Evolutionary conservation across 2,113 vertebrate species (phyloP).

Genomic region (Chrysemys picta): DNA sequence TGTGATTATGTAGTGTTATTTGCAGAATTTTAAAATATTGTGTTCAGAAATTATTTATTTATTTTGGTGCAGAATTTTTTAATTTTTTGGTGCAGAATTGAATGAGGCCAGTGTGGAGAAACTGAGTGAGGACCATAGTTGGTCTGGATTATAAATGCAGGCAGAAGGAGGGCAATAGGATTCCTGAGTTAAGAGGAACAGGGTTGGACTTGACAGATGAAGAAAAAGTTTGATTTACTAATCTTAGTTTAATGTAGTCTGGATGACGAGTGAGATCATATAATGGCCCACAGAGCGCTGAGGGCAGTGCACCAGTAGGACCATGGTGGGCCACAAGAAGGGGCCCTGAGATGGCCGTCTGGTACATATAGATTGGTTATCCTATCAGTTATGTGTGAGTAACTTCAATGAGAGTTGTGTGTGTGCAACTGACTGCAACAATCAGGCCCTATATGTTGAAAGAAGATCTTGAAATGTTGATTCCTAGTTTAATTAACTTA

Average conservation of each 20-base stretch:
- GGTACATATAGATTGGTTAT: not conserved
- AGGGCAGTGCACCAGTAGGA: not conserved
- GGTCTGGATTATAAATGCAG: not conserved
- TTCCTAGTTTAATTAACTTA: slow-evolving; percentile 27
- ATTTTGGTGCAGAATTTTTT: no score
- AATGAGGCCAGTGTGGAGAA: not conserved
- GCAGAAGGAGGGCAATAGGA: not conserved
- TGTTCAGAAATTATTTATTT: no score
- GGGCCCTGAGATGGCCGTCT: not conserved
- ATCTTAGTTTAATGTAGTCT: not conserved
- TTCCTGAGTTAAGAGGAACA: not conserved
- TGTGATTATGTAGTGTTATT: no score
- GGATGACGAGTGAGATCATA: not conserved
- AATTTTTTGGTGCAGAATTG: no score
- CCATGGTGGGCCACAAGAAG: not conserved
- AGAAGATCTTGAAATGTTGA: not conserved
- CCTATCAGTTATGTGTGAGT: not conserved
- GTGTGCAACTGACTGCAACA: not conserved
- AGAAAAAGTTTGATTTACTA: not conserved
- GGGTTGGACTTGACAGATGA: not conserved
- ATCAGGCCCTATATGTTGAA: not conserved
- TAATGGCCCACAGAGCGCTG: not conserved
- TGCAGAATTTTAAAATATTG: no score
- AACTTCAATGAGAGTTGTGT: not conserved
- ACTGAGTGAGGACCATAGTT: not conserved